A percentile compares a stretch with the other conserved stretches of the same genome.
These are phyloP conservation scores for Bursaphelenchus okinawaensis DNA, from an alignment of 2,888 invertebrate species.

Conservation along the genomic window DNA sequence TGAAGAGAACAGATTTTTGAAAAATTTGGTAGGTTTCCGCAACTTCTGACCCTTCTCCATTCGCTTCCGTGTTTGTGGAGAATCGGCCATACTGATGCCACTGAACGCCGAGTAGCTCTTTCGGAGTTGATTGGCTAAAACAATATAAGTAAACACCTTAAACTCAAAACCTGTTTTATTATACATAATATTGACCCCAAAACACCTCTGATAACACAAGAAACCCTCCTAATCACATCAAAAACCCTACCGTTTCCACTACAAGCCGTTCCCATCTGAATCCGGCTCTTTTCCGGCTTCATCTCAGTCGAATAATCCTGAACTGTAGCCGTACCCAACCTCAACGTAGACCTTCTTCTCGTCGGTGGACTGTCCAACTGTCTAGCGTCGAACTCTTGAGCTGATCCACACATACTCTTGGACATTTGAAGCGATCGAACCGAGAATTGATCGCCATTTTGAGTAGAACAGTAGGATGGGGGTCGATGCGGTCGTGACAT, in stretches of 20 bases:
- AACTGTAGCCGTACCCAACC: conserved; percentile 6
- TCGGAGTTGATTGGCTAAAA: background rate
- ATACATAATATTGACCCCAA: too few species aligned
- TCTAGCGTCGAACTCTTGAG: background rate
- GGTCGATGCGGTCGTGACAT: conserved; percentile 12
- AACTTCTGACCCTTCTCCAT: background rate
- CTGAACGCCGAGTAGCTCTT: background rate
- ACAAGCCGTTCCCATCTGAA: conserved; percentile 4
- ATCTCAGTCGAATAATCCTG: background rate
- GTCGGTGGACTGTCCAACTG: background rate
- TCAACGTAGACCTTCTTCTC: conserved; percentile 3
- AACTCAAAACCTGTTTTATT: too few species aligned
- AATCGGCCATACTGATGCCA: background rate
- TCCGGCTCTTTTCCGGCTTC: conserved; percentile 1
- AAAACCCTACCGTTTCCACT: background rate
- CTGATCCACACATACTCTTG: background rate
- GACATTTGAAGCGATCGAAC: background rate
- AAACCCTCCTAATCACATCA: too few species aligned
- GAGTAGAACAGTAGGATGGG: background rate
- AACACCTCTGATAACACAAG: too few species aligned
- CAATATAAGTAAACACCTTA: background rate
- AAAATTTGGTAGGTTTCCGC: background rate
- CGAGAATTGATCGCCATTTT: background rate
- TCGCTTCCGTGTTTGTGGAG: background rate
- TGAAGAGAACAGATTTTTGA: background rate